phyloP scores from a whole-genome alignment of 2,113 vertebrate genomes.

The Sinocyclocheilus anshuiensis region DNA sequence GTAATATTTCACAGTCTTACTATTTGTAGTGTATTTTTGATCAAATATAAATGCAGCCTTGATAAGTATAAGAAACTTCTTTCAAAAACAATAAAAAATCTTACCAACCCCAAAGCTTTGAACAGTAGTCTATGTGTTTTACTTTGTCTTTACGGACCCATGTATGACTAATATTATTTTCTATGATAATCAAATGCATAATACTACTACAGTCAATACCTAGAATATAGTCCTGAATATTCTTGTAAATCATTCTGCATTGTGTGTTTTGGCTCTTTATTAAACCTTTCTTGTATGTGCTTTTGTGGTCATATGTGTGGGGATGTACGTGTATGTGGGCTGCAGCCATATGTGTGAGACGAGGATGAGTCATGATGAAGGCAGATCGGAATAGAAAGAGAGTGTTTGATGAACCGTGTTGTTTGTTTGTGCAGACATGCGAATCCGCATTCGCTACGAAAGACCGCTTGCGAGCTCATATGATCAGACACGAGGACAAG shows the following conservation, averaged over 20 bases:
- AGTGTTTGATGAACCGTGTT: not conserved
- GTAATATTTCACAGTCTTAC: not conserved
- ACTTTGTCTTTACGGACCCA: not conserved
- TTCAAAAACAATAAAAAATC: not conserved
- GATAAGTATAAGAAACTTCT: not conserved
- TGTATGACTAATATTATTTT: not conserved
- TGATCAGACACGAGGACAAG: slow-evolving; percentile 92
- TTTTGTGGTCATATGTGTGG: not conserved
- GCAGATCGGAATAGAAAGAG: not conserved
- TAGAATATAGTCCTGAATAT: not conserved
- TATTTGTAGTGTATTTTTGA: not conserved
- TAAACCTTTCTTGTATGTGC: not conserved
- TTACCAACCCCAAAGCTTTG: not conserved
- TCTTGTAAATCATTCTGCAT: not conserved
- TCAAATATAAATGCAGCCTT: not conserved
- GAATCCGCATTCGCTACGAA: slow-evolving; percentile 91
- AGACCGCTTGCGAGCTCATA: slow-evolving; percentile 88
- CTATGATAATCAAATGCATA: not conserved
- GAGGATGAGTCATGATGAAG: slow-evolving; percentile 28
- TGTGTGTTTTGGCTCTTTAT: not conserved
- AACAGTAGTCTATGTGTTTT: not conserved
- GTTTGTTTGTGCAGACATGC: slow-evolving; percentile 78
- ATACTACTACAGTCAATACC: not conserved
- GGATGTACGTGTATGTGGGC: not conserved
- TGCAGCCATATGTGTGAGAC: slow-evolving; percentile 15